Evolutionary conservation across 2,888 invertebrate genomes (phyloP).

Genomic region (Macaria liturata): DNA sequence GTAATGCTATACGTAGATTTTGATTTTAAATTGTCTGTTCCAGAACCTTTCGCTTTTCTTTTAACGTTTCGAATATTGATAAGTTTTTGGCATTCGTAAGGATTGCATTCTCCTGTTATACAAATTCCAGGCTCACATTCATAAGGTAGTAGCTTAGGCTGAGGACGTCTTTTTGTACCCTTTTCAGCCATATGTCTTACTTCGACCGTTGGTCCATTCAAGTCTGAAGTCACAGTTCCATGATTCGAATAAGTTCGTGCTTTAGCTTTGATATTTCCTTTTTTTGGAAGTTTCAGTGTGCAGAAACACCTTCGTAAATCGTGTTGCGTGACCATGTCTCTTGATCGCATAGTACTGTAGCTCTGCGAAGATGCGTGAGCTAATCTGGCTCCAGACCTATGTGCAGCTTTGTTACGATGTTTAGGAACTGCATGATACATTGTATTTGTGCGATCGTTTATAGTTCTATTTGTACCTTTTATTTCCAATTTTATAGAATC

Average conservation of each 20-base stretch:
- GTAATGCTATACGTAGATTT: constrained; percentile 32
- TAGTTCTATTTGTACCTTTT: constrained; percentile 6
- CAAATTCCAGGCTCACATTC: constrained; percentile 49
- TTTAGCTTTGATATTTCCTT: constrained; percentile 23
- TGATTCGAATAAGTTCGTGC: constrained; percentile 20
- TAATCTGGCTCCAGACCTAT: constrained; percentile 8
- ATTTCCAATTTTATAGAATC: constrained; percentile 9
- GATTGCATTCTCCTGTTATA: constrained; percentile 44
- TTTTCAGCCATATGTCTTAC: constrained; percentile 25
- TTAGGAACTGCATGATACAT: background rate
- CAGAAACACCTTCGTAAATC: constrained; percentile 48
- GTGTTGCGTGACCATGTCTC: constrained; percentile 34
- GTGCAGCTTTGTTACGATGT: background rate
- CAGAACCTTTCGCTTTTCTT: constrained; percentile 26
- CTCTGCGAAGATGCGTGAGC: constrained; percentile 37
- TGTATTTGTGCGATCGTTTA: background rate
- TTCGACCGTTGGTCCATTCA: constrained; percentile 19
- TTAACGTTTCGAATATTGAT: constrained; percentile 36
- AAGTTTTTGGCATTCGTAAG: constrained; percentile 42
- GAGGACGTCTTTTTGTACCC: constrained; percentile 1
- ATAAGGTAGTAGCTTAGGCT: constrained; percentile 32
- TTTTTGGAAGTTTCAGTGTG: constrained; percentile 43
- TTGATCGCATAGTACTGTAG: constrained; percentile 35
- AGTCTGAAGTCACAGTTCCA: constrained; percentile 26
- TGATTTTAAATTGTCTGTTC: constrained; percentile 34